Conservation (phyloP, 2,113 vertebrate species). For the Diadophis punctatus region DNA sequence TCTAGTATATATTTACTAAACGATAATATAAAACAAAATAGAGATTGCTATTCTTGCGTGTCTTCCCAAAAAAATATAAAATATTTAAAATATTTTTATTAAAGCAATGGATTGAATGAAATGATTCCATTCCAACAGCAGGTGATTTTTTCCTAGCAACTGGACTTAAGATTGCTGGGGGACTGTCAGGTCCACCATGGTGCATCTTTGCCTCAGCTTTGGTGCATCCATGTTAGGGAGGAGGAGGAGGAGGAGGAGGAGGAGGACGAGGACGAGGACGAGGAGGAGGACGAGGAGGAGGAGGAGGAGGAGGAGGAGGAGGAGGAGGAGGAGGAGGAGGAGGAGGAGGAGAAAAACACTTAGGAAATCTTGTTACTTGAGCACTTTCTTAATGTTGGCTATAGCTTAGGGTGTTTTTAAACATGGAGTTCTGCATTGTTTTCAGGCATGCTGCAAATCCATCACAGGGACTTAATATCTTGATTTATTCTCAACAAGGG, state of each 20-base stretch:
- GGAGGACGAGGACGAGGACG: too few species aligned
- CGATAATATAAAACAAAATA: background rate
- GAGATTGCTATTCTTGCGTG: slow-evolving; percentile 25
- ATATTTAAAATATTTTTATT: slow-evolving; percentile 53
- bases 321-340: background rate
- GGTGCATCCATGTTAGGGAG: background rate
- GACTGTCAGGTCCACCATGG: background rate
- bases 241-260: background rate
- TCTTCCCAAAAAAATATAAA: slow-evolving; percentile 46
- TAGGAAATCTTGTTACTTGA: background rate
- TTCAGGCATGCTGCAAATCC: slow-evolving; percentile 1
- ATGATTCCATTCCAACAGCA: background rate
- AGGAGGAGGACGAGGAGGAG: background rate
- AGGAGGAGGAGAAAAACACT: background rate
- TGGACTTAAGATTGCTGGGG: slow-evolving; percentile 44
- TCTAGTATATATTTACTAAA: slow-evolving; percentile 34
- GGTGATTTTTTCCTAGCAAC: slow-evolving; percentile 53
- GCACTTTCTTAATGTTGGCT: background rate
- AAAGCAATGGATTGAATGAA: background rate
- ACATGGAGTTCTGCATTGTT: slow-evolving; percentile 40
- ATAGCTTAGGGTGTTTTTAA: background rate
- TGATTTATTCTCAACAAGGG: background rate
- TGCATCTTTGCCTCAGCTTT: background rate
- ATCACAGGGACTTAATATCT: background rate
- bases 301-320: background rate